Evolutionary conservation across 2,113 vertebrate species (phyloP).

Genomic region (Recurvirostra avosetta): DNA sequence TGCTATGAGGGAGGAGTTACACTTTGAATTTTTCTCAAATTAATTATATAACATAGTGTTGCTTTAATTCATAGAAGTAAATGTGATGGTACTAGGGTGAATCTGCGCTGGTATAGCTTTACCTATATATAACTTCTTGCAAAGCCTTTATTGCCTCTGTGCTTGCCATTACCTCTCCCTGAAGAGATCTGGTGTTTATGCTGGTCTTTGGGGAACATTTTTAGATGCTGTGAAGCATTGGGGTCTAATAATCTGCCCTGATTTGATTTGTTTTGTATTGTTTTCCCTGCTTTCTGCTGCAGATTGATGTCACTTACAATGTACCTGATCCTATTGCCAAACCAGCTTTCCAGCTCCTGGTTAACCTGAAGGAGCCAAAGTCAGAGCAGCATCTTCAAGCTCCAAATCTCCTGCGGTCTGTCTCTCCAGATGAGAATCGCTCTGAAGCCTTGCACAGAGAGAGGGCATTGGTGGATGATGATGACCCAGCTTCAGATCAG

Average conservation of each 20-base stretch:
- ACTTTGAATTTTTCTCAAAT: not conserved
- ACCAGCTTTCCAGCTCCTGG: constrained; percentile 88
- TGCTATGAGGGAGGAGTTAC: not conserved
- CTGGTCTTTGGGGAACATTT: not conserved
- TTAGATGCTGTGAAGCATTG: accelerated
- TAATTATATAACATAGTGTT: accelerated
- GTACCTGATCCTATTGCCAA: constrained; percentile 88
- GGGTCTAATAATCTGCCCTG: not conserved
- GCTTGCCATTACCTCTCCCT: not conserved
- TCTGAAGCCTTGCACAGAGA: constrained; percentile 72
- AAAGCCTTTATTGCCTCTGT: not conserved
- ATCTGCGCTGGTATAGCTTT: not conserved
- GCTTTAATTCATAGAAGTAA: not conserved
- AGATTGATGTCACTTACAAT: constrained; percentile 93
- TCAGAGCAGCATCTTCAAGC: constrained; percentile 57
- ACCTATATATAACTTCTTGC: not conserved
- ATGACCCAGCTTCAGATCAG: constrained; percentile 85
- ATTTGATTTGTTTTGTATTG: not conserved
- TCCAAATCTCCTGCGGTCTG: not conserved
- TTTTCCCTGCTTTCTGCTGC: not conserved
- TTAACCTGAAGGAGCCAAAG: constrained; percentile 84
- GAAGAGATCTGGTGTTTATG: not conserved
- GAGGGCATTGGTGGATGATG: constrained; percentile 77
- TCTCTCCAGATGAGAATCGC: constrained; percentile 67
- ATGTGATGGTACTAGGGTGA: not conserved